Conservation (phyloP, 2,888 invertebrate genomes). For the Dryomyza anilis region DNA sequence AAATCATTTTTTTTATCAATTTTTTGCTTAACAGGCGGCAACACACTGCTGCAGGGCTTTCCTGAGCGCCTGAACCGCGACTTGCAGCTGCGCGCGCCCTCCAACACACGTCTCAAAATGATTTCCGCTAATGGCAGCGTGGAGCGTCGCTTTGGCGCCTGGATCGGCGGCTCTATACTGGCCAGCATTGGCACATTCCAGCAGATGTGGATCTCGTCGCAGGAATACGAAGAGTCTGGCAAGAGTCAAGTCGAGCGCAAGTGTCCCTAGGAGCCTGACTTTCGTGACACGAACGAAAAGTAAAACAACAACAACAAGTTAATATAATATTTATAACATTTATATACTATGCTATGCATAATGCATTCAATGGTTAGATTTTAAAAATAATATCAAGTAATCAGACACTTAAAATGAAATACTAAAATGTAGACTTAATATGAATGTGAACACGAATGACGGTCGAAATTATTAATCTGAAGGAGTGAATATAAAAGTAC, state of each 20-base stretch:
- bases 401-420: too few relatives aligned
- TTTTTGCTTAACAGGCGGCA: constrained; percentile 66
- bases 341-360: too few relatives aligned
- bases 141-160: constrained; percentile 93
- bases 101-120: constrained; percentile 91
- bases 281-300: too few relatives aligned
- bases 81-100: constrained; percentile 84
- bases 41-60: constrained; percentile 90
- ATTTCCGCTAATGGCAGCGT: constrained; percentile 89
- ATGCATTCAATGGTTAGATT: too few relatives aligned
- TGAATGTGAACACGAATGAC: too few relatives aligned
- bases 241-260: constrained; percentile 97
- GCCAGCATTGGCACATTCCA: constrained; percentile 99
- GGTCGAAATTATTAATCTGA: too few relatives aligned
- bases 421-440: too few relatives aligned
- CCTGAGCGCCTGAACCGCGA: constrained; percentile 90
- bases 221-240: constrained; percentile 98
- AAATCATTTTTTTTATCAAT: background rate
- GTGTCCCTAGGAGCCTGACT: constrained; percentile 77
- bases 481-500: too few relatives aligned
- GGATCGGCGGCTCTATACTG: constrained; percentile 98
- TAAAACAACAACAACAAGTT: background rate
- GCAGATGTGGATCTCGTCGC: constrained; percentile 99
- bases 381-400: too few relatives aligned
- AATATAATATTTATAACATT: background rate